Percentiles rank a stretch among this genome's conserved stretches.
phyloP scores from a whole-genome alignment of 2,888 invertebrate species.

The Pachydiplax longipennis region DNA sequence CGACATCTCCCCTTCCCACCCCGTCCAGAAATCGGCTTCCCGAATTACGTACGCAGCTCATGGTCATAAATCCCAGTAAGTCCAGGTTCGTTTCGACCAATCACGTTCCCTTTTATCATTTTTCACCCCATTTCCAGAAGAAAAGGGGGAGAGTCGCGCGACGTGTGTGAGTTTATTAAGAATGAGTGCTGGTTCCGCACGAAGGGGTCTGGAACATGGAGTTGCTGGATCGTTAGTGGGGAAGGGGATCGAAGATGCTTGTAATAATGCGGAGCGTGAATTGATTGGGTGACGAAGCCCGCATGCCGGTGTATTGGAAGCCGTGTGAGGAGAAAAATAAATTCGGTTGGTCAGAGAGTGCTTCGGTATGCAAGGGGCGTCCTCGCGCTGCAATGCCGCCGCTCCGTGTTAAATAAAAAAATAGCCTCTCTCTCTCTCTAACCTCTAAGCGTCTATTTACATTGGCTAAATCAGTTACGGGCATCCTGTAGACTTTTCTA shows the following conservation, averaged over 20 bases:
- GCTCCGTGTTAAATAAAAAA: not conserved
- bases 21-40: not conserved
- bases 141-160: not conserved
- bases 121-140: not conserved
- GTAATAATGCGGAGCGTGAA: not conserved
- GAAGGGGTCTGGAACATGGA: not conserved
- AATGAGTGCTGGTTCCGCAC: not conserved
- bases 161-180: not conserved
- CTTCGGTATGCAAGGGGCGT: not conserved
- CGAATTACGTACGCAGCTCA: not conserved
- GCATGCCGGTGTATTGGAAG: not conserved
- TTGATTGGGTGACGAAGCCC: not conserved
- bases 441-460: no score
- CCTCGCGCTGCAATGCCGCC: not conserved
- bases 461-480: no score
- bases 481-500: no score
- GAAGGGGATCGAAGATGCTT: not conserved
- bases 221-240: no score
- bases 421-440: no score
- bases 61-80: not conserved
- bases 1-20: not conserved
- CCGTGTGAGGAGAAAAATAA: not conserved
- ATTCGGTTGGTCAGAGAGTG: not conserved
- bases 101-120: not conserved
- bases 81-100: conserved; percentile 1